Percentiles rank a stretch among this genome's conserved stretches.
Evolutionary conservation across 2,797 vertebrate genomes (phyloP).

Genomic region (Acanthurus leucopareius): DNA sequence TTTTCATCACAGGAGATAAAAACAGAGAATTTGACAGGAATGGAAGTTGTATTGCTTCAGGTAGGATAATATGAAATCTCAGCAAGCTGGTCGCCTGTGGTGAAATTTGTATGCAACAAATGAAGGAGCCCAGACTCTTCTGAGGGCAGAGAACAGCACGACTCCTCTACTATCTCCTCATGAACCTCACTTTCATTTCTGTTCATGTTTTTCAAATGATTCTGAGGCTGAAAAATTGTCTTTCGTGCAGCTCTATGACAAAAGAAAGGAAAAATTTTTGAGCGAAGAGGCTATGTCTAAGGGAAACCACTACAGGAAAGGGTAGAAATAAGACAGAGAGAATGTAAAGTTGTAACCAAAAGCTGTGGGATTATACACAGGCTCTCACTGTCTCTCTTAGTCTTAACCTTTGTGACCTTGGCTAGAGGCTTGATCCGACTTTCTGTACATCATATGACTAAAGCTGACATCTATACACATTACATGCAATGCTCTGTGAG

Average conservation of each 20-base stretch:
- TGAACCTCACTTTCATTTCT: conserved; percentile 37
- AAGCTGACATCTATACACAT: conserved; percentile 37
- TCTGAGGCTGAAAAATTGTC: background rate
- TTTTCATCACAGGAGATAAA: background rate
- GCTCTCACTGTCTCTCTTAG: conserved; percentile 22
- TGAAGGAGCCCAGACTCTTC: conserved; percentile 37
- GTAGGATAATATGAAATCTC: conserved; percentile 42
- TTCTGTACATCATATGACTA: conserved; percentile 43
- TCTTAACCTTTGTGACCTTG: conserved; percentile 55
- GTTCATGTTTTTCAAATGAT: conserved; percentile 5
- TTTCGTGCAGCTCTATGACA: background rate
- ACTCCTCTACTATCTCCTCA: background rate
- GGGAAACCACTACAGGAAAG: background rate
- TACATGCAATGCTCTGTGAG: background rate
- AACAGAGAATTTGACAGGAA: background rate
- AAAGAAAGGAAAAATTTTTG: background rate
- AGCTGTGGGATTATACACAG: conserved; percentile 24
- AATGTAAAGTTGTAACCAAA: conserved; percentile 1
- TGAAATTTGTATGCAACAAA: conserved; percentile 30
- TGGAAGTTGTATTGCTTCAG: conserved; percentile 24
- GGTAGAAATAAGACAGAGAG: background rate
- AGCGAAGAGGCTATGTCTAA: background rate
- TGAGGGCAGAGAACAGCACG: conserved; percentile 36
- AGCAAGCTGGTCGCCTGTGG: conserved; percentile 23
- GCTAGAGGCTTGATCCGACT: conserved; percentile 47